Evolutionary conservation across 2,113 vertebrate species (phyloP).

Genomic region (Agapornis roseicollis): DNA sequence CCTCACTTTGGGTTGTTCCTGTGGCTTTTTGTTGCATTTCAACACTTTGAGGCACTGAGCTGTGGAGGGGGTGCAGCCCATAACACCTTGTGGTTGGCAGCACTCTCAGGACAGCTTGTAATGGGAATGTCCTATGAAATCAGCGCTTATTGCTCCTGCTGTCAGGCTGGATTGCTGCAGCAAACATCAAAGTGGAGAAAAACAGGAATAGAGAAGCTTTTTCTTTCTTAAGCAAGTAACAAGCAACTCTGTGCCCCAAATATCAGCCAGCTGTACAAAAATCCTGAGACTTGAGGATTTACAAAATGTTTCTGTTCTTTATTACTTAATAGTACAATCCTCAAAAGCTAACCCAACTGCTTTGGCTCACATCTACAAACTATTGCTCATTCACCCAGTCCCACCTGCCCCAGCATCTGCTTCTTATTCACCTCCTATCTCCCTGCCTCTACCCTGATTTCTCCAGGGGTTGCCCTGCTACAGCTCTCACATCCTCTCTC

Average conservation of each 20-base stretch:
- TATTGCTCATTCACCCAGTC: background rate
- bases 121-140: background rate
- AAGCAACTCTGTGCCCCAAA: background rate
- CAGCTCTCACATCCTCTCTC: background rate
- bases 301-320: background rate
- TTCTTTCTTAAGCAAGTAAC: background rate
- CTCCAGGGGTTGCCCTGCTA: background rate
- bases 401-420: background rate
- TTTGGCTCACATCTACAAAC: background rate
- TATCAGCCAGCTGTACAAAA: background rate
- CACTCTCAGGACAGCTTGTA: background rate
- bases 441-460: fast-evolving
- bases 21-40: background rate
- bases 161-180: background rate
- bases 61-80: background rate
- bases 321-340: background rate
- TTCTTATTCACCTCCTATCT: background rate
- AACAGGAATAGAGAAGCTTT: background rate
- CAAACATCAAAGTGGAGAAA: background rate
- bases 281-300: background rate
- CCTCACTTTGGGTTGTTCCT: fast-evolving
- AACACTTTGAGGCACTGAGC: fast-evolving
- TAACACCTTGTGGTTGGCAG: background rate
- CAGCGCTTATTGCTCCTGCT: background rate
- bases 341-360: background rate